Base-by-base conservation (phyloP, 1,140 invertebrate species). In the Metopolophium dirhodum region DNA sequence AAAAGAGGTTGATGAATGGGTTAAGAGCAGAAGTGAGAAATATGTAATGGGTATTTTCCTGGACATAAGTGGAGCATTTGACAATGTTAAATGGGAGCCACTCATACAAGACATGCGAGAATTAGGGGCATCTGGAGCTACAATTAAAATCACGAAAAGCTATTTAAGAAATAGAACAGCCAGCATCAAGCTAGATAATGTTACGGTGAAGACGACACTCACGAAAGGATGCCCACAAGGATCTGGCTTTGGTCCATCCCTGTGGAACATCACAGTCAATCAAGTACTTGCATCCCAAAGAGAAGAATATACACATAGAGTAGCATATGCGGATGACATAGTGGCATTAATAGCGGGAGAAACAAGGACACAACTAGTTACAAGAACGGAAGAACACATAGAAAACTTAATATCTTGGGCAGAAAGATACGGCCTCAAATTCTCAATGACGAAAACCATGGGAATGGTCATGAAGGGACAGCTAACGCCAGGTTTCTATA, bases 301-400 rank as follows among this genome's bases (percentile, higher is more conserved):
- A 4, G 37, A 23, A 45, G 11, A 26, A 45, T 0, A 14, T 0
- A 47, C 45, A 0, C 61, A 90, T 14, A 9, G 61, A 0, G 37
- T 90, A 1, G 89, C 89, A 7, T 90, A 90, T 6, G 88, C 88
- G 6, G 88, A 90, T 20, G 54, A 90, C 7, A 41, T 90, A 9
- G 54, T 23, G 18, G 88, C 61, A 0, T 54, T 90, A 2, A 41
- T 61, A 0, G 51, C 89, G 3, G 89, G 89, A 14, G 20, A 8
- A 0, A 9, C 41, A 45, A 3, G 45, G 2, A 23, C 3, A 0
- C 7, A 26, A 0, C 2, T 90, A 0, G 0, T 7, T 0, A 3
- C 1, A 11, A 61, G 54, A 37, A 7, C 57, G 0, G 35, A 26
- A 4, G 20, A 20, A 9, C 18, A 57, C 7, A 7, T 90, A 6